phyloP scores from a whole-genome alignment of 2,797 vertebrate species.

The Decapterus maruadsi region DNA sequence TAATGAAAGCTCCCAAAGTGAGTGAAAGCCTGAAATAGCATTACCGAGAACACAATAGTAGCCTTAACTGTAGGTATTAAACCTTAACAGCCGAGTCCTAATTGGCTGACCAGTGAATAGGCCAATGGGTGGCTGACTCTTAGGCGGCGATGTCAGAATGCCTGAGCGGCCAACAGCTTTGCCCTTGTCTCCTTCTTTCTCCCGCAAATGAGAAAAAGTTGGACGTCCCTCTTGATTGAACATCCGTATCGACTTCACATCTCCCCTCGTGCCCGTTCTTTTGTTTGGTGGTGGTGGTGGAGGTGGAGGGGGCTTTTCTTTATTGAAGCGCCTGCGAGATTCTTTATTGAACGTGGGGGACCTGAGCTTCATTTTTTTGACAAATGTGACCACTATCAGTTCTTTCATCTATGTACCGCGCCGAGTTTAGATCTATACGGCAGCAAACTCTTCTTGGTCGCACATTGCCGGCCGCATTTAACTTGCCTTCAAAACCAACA shows the following conservation, averaged over 20 bases:
- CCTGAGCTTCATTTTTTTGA: conserved; percentile 14
- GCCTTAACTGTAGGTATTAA: conserved; percentile 86
- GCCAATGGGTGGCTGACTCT: conserved; percentile 69
- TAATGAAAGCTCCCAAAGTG: conserved; percentile 83
- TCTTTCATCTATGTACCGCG: conserved; percentile 30
- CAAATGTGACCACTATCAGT: conserved; percentile 24
- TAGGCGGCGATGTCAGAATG: conserved; percentile 73
- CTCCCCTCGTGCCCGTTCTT: conserved; percentile 57
- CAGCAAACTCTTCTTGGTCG: conserved; percentile 9
- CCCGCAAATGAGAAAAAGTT: conserved; percentile 75
- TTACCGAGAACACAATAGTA: conserved; percentile 81
- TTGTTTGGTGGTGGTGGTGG: conserved; percentile 56
- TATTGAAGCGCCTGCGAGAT: conserved; percentile 29
- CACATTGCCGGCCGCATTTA: conserved; percentile 50
- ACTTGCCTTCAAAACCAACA: conserved; percentile 52
- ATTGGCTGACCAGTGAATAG: conserved; percentile 84
- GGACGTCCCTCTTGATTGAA: conserved; percentile 72
- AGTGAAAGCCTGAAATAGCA: conserved; percentile 84
- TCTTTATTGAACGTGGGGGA: conserved; percentile 23
- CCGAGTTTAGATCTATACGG: conserved; percentile 17
- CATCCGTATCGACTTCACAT: conserved; percentile 74
- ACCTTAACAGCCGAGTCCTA: conserved; percentile 82
- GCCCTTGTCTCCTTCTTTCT: conserved; percentile 68
- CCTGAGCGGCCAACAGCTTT: conserved; percentile 66
- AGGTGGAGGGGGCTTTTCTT: conserved; percentile 45